Evolutionary conservation across 2,888 invertebrate genomes (phyloP), one percentile per base, ranked within the genome.

Genomic region (Heteropelma amictum): DNA sequence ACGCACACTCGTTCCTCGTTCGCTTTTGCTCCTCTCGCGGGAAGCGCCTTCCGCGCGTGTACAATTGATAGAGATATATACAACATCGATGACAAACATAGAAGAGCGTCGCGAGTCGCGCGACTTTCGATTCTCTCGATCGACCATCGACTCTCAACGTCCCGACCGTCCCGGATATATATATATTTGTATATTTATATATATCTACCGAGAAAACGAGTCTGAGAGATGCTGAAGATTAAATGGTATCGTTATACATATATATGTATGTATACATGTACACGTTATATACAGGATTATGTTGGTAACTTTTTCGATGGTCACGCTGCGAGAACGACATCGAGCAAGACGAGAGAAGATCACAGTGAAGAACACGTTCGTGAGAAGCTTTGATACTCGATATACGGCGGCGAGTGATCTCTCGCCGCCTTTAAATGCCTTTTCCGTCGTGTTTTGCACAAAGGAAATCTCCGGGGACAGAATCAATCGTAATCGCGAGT

Each of bases 171-270:
- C 40, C 58, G 26, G 17, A 10, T 26, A 21, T n/a, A n/a, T n/a
- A n/a, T n/a, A n/a, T n/a, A n/a, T n/a, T n/a, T n/a, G n/a, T n/a
- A n/a, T n/a, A n/a, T n/a, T n/a, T n/a, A n/a, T n/a, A n/a, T 10
- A 26, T 54, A 17, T n/a, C 12, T 23, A 49, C 23, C 53, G 64
- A 60, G 54, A 67, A 75, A 19, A 61, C 56, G 23, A 23, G 68
- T 12, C n/a, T n/a, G 23, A 10, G 7, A 12, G 14, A 72, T 70
- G 23, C 65, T 49, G 61, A 64, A 69, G 72, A 74, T 77, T 69
- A 63, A 77, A 77, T 67, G 67, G 40, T 75, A 65, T 61, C 68
- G 72, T 56, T 69, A 56, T n/a, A n/a, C n/a, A n/a, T n/a, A n/a
- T n/a, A n/a, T n/a, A n/a, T n/a, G n/a, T n/a, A n/a, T n/a, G n/a